Evolutionary conservation across 2,113 vertebrate species (phyloP), one percentile per base, ranked within the genome.

Genomic region (Haemorhous mexicanus): DNA sequence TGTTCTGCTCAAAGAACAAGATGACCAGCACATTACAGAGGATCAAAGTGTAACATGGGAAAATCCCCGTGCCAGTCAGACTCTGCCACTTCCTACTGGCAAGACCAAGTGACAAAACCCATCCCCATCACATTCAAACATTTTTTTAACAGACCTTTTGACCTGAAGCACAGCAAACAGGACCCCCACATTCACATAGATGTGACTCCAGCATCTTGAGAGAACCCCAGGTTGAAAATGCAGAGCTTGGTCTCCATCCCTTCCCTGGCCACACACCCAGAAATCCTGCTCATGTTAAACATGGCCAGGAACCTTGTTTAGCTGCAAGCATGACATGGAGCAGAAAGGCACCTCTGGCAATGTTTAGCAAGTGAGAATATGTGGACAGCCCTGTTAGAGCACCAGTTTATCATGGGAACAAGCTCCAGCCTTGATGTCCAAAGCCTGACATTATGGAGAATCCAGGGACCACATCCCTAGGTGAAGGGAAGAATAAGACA

Each of bases 1-100:
- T 0, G 6, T 28, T 72, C 69, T 78, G 39, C 74, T 70, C 0
- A 0, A 84, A 81, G 43, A 85, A 81, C 21, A 30, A 27, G 59
- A 56, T 0, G 0, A 61, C 21, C 47, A 53, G n/a, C 20, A 10
- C 0, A 0, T 37, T 66, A 70, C 0, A 3, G 76, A 64, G 26
- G 37, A 87, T 23, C 41, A 30, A 86, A 86, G 64, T 0, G 3
- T 21, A 79, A 61, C 0, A 1, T 22, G 23, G 59, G 78, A 70
- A 76, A 69, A 43, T 13, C 7, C 41, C 3, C 0, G 0, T 0
- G 0, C 13, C 1, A 1, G 16, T 21, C 64, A 43, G 35, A 23
- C 37, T 75, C 55, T 50, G 18, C 17, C 26, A 63, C 52, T 93
- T 87, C 68, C 91, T 44, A 27, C 49, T 21, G 62, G 35, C 64